Percentiles rank a stretch among this genome's conserved stretches.
phyloP scores from a whole-genome alignment of 2,113 vertebrate genomes.

The Oxyura jamaicensis region DNA sequence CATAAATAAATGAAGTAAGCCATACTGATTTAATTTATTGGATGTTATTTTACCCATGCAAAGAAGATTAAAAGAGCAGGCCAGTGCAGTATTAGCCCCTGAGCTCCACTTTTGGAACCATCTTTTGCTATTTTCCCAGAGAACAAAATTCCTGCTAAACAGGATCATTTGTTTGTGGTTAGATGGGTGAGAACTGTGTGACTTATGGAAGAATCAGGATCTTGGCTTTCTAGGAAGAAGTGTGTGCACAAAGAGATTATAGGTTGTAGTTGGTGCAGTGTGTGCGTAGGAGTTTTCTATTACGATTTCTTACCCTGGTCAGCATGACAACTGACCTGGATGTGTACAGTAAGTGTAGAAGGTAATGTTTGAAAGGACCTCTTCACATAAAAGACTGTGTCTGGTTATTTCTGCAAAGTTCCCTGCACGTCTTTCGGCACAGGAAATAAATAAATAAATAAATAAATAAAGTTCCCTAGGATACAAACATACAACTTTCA shows the following conservation, averaged over 20 bases:
- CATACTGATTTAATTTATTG: constrained; percentile 95
- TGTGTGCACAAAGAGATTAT: constrained; percentile 46
- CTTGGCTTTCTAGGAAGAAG: constrained; percentile 62
- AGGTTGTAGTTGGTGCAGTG: constrained; percentile 58
- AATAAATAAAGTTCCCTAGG: not conserved
- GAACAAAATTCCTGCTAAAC: constrained; percentile 68
- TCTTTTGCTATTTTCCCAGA: constrained; percentile 52
- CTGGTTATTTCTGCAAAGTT: constrained; percentile 9
- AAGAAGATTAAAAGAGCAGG: constrained; percentile 73
- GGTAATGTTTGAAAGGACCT: constrained; percentile 19
- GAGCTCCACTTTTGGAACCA: constrained; percentile 67
- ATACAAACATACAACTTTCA: not conserved
- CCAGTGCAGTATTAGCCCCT: constrained; percentile 74
- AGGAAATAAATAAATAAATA: not conserved
- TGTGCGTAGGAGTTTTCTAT: constrained; percentile 51
- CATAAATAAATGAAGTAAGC: constrained; percentile 87
- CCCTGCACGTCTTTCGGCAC: constrained; percentile 44
- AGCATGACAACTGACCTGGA: constrained; percentile 2
- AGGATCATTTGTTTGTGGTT: constrained; percentile 57
- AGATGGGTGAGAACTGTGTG: constrained; percentile 56
- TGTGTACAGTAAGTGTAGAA: constrained; percentile 53
- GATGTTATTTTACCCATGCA: constrained; percentile 85
- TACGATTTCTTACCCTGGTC: constrained; percentile 27
- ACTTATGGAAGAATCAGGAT: constrained; percentile 64
- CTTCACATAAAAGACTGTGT: not conserved